Evolutionary conservation across 1,140 invertebrate genomes (phyloP).

Genomic region (Eueides isabella): DNA sequence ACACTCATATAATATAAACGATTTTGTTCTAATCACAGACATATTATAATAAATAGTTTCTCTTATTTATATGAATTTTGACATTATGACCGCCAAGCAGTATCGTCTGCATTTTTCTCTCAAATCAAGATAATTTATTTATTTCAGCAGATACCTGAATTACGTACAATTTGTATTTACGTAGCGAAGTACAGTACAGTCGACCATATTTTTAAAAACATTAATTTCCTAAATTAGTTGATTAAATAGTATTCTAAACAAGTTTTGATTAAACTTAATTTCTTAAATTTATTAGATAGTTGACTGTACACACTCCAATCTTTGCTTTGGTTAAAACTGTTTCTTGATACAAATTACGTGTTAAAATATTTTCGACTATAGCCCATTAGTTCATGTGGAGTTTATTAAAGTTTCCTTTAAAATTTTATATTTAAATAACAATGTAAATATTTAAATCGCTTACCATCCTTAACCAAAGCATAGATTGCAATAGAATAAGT

Average conservation of each 20-base stretch:
- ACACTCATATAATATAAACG: neutral
- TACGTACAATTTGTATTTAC: slow-evolving; percentile 60
- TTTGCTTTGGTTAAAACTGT: slow-evolving; percentile 26
- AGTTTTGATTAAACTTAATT: no score
- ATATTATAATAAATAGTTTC: neutral
- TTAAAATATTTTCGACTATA: neutral
- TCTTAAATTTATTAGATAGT: neutral
- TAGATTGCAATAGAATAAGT: slow-evolving; percentile 8
- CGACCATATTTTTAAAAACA: slow-evolving; percentile 16
- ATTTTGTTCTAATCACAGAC: neutral
- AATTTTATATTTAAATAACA: neutral
- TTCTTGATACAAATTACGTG: neutral
- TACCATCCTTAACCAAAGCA: slow-evolving; percentile 7
- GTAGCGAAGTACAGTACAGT: slow-evolving; percentile 25
- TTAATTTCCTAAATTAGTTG: no score
- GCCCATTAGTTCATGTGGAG: neutral
- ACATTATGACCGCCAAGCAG: neutral
- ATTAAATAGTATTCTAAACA: neutral
- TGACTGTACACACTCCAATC: slow-evolving; percentile 20
- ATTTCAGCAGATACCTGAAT: slow-evolving; percentile 64
- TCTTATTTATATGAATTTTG: neutral
- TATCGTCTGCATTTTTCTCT: slow-evolving; percentile 33
- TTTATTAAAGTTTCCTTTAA: neutral
- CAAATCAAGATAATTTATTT: slow-evolving; percentile 56
- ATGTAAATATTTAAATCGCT: neutral